Evolutionary conservation across 37 sponge, comb jelly and placozoan species (phyloP).

Genomic region (Petrosia ficiformis): DNA sequence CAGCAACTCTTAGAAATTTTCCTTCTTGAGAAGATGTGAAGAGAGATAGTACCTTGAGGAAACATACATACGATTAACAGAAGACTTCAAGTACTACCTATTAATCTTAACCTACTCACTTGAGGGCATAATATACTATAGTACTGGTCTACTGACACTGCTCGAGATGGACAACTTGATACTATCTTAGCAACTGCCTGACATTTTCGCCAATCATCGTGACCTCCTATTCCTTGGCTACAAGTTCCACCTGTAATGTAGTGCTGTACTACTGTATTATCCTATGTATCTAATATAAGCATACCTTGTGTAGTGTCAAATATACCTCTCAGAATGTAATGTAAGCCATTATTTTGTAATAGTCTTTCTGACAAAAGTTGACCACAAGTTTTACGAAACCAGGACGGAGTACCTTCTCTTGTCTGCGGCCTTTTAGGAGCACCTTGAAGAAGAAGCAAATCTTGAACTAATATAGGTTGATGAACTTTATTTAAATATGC

Average conservation of each 20-base stretch:
- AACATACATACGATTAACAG: background rate
- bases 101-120: constrained; percentile 28
- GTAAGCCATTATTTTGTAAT: constrained; percentile 63
- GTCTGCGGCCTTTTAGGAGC: background rate
- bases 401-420: constrained; percentile 14
- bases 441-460: constrained; percentile 46
- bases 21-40: constrained; percentile 5
- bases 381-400: constrained; percentile 70
- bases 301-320: constrained; percentile 28
- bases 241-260: no score
- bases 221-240: background rate
- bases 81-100: no score
- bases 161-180: constrained; percentile 52
- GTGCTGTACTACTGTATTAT: no score
- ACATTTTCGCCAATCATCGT: constrained; percentile 50
- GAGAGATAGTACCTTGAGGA: constrained; percentile 24
- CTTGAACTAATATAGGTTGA: constrained; percentile 45
- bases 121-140: constrained; percentile 70
- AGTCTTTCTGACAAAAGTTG: constrained; percentile 63
- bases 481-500: constrained; percentile 17
- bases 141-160: constrained; percentile 40
- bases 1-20: constrained; percentile 27
- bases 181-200: constrained; percentile 54
- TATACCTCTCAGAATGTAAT: constrained; percentile 46
- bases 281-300: no score